These are phyloP conservation scores for Xylocopa sonorina DNA, from an alignment of 1,140 invertebrate genomes.

Conservation along the genomic window DNA sequence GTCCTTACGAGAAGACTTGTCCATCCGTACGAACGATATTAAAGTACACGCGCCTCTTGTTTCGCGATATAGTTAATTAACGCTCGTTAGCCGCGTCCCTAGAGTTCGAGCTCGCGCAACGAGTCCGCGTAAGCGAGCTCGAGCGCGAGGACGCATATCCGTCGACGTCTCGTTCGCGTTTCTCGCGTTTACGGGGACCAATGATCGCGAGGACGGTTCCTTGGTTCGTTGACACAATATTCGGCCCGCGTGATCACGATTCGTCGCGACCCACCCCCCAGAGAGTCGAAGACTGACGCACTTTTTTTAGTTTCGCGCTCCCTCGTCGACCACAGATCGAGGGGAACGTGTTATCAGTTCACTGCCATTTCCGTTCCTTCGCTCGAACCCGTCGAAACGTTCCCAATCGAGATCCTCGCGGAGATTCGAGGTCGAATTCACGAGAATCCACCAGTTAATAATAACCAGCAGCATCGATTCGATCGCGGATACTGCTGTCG, in stretches of 20 bases:
- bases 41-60: neutral
- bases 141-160: too few relatives aligned
- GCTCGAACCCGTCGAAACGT: too few relatives aligned
- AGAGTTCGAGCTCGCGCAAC: slow-evolving; percentile 21
- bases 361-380: slow-evolving; percentile 33
- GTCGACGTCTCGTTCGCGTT: slow-evolving; percentile 5
- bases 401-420: neutral
- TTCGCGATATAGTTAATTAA: neutral
- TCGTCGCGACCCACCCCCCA: slow-evolving; percentile 26
- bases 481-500: too few relatives aligned
- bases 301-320: slow-evolving; percentile 17
- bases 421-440: neutral
- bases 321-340: neutral
- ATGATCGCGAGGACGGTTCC: neutral
- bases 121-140: too few relatives aligned
- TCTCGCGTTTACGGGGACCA: slow-evolving; percentile 41
- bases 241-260: slow-evolving; percentile 19
- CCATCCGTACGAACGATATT: neutral
- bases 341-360: slow-evolving; percentile 14
- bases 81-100: neutral
- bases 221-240: slow-evolving; percentile 1
- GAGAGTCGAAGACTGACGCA: slow-evolving; percentile 54
- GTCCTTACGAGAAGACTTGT: slow-evolving; percentile 23
- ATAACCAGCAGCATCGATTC: too few relatives aligned
- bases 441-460: too few relatives aligned